Evolutionary conservation across 2,113 vertebrate species (phyloP).

Genomic region (Notechis scutatus): DNA sequence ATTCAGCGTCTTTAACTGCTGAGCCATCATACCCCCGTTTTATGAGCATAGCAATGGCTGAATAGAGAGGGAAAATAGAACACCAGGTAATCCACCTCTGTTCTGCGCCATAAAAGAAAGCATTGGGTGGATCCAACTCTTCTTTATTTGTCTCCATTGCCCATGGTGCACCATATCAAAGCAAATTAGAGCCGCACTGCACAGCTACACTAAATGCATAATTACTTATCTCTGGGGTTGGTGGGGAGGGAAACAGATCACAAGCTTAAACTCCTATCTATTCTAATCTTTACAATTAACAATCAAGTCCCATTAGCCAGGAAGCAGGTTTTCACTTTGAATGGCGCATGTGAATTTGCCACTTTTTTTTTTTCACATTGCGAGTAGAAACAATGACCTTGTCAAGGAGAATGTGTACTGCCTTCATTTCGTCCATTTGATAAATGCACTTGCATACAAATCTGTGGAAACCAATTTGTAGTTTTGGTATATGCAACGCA

Average conservation of each 20-base stretch:
- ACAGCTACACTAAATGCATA: neutral
- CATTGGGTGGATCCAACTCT: neutral
- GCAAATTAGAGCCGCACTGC: neutral
- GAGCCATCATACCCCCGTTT: neutral
- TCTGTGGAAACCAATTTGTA: constrained; percentile 8
- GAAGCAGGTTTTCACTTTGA: rapidly evolving
- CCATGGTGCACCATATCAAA: neutral
- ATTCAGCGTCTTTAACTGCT: neutral
- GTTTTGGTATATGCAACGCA: constrained; percentile 5
- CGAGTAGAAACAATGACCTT: neutral
- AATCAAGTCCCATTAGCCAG: neutral
- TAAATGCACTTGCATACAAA: constrained; percentile 21
- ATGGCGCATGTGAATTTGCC: neutral
- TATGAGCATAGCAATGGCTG: neutral
- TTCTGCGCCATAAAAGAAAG: neutral
- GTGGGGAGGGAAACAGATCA: neutral
- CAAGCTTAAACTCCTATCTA: neutral
- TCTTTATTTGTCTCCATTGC: neutral
- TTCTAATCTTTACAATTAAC: neutral
- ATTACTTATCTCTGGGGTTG: neutral
- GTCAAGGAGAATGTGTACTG: neutral
- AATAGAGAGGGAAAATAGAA: neutral
- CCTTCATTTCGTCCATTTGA: neutral
- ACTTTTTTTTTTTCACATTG: neutral
- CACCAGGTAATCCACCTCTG: neutral